Percentiles rank a stretch among this genome's conserved stretches.
These are phyloP conservation scores for Oncorhynchus masou DNA, from an alignment of 2,113 vertebrate genomes.

Conservation along the genomic window DNA sequence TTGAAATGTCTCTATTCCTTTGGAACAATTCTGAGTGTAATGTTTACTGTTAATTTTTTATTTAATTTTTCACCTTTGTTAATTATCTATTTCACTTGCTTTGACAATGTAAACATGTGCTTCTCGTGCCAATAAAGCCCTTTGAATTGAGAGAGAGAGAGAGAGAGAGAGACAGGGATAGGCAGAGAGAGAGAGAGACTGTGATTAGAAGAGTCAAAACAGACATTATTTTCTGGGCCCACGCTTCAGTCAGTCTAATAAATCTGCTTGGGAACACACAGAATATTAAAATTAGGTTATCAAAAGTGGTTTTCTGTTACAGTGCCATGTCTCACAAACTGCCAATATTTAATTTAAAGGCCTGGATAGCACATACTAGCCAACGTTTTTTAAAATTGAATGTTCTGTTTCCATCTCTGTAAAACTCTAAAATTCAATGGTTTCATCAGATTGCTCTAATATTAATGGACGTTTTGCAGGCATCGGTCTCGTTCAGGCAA, in stretches of 20 bases:
- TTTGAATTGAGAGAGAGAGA: too few species aligned
- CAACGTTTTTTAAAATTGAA: conserved; percentile 28
- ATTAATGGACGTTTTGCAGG: not conserved
- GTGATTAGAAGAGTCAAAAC: conserved; percentile 9
- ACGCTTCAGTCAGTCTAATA: conserved; percentile 24
- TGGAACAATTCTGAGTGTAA: too few species aligned
- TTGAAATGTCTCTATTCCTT: too few species aligned
- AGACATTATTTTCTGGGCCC: conserved; percentile 32
- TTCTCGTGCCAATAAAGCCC: too few species aligned
- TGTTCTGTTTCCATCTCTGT: not conserved
- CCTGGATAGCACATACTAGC: conserved; percentile 30
- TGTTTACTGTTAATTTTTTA: too few species aligned
- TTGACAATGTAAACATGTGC: too few species aligned
- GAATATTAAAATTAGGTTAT: conserved; percentile 25
- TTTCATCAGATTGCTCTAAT: conserved; percentile 27
- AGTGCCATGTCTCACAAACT: conserved; percentile 7
- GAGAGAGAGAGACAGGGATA: too few species aligned
- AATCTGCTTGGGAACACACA: conserved; percentile 42
- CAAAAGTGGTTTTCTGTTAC: conserved; percentile 38
- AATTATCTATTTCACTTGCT: too few species aligned
- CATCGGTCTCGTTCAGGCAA: not conserved
- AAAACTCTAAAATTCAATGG: conserved; percentile 19
- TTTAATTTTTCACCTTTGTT: too few species aligned
- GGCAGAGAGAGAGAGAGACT: not conserved
- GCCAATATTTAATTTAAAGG: conserved; percentile 49